Percentiles rank a stretch among this genome's conserved stretches.
These are phyloP conservation scores for Eueremaeus valkanovi DNA, from an alignment of 2,888 invertebrate species.

Conservation along the genomic window DNA sequence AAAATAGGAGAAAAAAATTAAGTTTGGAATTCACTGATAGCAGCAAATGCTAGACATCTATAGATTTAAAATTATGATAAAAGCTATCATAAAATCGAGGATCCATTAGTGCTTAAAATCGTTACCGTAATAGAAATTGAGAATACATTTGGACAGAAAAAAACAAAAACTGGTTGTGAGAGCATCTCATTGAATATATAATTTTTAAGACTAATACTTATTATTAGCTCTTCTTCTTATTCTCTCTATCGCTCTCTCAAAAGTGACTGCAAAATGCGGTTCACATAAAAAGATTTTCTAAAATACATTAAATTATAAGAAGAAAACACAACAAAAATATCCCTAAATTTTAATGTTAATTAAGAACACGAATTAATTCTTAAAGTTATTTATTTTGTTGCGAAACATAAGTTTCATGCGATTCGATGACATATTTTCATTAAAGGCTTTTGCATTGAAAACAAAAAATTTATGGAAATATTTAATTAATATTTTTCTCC, in stretches of 20 bases:
- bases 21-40: not conserved
- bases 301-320: not conserved
- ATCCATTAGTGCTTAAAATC: conserved; percentile 9
- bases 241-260: not conserved
- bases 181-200: conserved; percentile 16
- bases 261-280: not conserved
- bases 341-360: not conserved
- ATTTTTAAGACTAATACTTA: not conserved
- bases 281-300: not conserved
- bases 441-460: not conserved
- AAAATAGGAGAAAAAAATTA: not conserved
- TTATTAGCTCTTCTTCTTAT: not conserved
- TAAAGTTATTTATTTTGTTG: not conserved
- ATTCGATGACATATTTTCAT: not conserved
- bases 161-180: conserved; percentile 12
- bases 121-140: conserved; percentile 16
- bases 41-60: not conserved
- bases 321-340: not conserved
- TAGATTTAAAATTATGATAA: not conserved
- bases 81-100: conserved; percentile 6
- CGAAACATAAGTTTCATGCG: not conserved
- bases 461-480: too few relatives aligned
- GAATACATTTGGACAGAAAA: not conserved
- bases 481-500: too few relatives aligned
- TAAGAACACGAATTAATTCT: not conserved